Conservation (phyloP, 1,140 invertebrate genomes). For the Heliconius hewitsoni region DNA sequence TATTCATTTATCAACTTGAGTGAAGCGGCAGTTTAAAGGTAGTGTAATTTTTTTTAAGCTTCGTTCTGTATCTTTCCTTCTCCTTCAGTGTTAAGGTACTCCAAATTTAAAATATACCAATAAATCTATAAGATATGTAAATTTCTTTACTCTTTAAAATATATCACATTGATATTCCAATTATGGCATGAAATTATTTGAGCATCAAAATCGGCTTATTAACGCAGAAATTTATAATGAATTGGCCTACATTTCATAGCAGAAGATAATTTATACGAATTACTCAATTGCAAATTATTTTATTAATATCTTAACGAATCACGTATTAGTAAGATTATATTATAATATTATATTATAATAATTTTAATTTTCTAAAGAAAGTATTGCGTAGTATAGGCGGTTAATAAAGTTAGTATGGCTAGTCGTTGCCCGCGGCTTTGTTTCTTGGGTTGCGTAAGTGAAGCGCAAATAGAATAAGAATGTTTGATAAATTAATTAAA, state of each 20-base stretch:
- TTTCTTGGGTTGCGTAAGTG: not conserved
- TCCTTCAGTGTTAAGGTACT: too few species aligned
- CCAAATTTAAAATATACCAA: too few species aligned
- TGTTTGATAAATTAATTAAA: not conserved
- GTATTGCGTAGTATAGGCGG: not conserved
- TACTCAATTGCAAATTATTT: conserved; percentile 12
- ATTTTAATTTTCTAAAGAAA: not conserved
- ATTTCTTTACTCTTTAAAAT: conserved; percentile 10
- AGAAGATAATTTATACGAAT: conserved; percentile 11
- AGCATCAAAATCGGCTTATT: conserved; percentile 29
- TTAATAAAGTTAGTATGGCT: not conserved
- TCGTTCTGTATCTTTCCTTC: too few species aligned
- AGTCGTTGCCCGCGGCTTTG: not conserved
- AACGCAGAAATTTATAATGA: conserved; percentile 18
- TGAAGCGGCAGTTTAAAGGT: too few species aligned
- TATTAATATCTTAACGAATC: conserved; percentile 7
- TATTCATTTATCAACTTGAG: too few species aligned
- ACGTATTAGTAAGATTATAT: conserved; percentile 5
- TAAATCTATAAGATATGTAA: not conserved
- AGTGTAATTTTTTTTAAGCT: too few species aligned
- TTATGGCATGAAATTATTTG: conserved; percentile 20
- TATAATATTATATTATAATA: not conserved
- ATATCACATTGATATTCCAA: conserved; percentile 8
- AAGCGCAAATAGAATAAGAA: not conserved
- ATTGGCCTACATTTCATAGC: conserved; percentile 18